Base-by-base conservation (phyloP, 1,140 invertebrate species). In the Drosophila fuyamai region DNA sequence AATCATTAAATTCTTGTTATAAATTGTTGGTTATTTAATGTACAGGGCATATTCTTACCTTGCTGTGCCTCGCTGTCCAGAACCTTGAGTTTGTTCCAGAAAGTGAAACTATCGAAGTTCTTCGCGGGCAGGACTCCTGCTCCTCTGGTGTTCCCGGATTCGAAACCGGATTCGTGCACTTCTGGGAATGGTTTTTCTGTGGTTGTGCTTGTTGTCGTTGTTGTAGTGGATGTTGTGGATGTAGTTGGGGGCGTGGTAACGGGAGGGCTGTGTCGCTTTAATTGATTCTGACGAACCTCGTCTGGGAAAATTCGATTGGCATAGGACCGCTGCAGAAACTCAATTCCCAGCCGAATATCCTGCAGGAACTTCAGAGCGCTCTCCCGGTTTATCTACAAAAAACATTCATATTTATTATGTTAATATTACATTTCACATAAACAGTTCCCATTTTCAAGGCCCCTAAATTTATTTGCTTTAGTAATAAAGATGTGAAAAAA, bases 321-420 rank as follows among this genome's bases (percentile, higher is more conserved):
- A 65, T 96, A 96, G 67, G 95, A 95, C 1, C 93, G 93, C 73
- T 95, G 94, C 29, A 96, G 82, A 76, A 94, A 94, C 61, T 96
- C 95, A 55, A 96, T 94, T 68, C 95, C 95, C 70, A 94, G 93
- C 76, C 95, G 95, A 48, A 96, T 95, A 71, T 96, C 95, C 90
- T 96, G 95, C 13, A 96, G 92, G 86, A 96, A 96, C 29, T 93
- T 93, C n/a, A 96, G 94, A 5, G 95, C 95, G 82, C 95, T 95
- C 91, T 96, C 95, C 50, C 95, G 93, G 1, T 94, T 93, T 93
- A 96, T 95, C 95, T 96, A 18, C 4, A 12, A 7, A 63, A 16
- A 18, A 9, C 0, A 23, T 38, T 3, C 4, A 9, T 23, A 40
- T 53, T 36, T 18, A 44, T 13, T 27, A 13, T 16, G 14, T 32